Base-by-base conservation (phyloP, 1,140 invertebrate genomes). In the Hypothenemus hampei region DNA sequence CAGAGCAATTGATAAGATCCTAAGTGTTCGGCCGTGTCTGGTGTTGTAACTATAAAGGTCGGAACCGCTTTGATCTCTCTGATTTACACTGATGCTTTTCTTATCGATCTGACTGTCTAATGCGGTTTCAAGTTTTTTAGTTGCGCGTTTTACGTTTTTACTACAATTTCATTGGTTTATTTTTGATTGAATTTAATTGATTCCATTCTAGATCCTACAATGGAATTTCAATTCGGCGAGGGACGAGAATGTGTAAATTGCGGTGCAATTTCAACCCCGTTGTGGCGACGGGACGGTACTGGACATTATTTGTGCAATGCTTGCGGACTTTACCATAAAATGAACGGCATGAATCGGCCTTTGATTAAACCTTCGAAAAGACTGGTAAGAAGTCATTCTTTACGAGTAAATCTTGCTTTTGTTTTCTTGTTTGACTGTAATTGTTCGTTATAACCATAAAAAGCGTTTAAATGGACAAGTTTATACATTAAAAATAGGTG, bases 241-340 rank as follows among this genome's bases (percentile, higher is more conserved):
- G 91, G 91, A 8, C 80, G 92, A 44, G 91, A 98, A 73, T 98
- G 94, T 72, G 93, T 97, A 24, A 98, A 98, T 76, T 98, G 95
- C 71, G 93, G 93, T 19, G 93, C 93, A 19, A 94, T 92, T 64
- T 92, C 89, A 37, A 97, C 93, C 3, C 94, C 94, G 6, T 77
- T 98, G 36, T 98, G 94, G 95, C 80, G 94, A 45, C 78, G 95
- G 57, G 94, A 98, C 73, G 87, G 91, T 36, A 96, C 92, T 37
- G 93, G 94, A 1, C 93, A 98, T 78, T 98, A 98, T 76, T 79
- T 98, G 60, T 98, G 95, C 80, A 98, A 98, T 75, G 95, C 95
- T 33, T 98, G 95, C 76, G 89, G 93, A 52, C 80, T 96, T 29
- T 96, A 95, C 78, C 91, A 93, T 74, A 94, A 94, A 77, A 92